These are phyloP conservation scores for Artibeus lituratus DNA, from an alignment of 2,797 vertebrate species.

Conservation along the genomic window DNA sequence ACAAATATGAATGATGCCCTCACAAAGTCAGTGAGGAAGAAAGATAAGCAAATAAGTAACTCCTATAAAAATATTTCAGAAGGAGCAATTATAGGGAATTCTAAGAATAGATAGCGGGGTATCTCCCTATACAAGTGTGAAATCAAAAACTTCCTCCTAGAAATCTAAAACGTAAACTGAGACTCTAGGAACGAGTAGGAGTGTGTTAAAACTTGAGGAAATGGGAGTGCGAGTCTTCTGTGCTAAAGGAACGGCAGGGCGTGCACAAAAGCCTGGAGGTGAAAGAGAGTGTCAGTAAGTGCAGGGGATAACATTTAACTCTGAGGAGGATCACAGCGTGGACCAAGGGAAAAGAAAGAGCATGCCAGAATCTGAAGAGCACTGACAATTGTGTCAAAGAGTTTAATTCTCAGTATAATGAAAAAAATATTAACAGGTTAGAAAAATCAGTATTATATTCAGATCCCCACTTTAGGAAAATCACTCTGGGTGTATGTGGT, in stretches of 20 bases:
- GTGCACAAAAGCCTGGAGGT: fast-evolving
- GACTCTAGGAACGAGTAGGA: not conserved
- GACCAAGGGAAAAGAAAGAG: not conserved
- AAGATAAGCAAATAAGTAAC: not conserved
- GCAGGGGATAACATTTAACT: not conserved
- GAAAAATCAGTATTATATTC: not conserved
- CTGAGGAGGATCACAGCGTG: not conserved
- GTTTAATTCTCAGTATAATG: not conserved
- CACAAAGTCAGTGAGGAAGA: not conserved
- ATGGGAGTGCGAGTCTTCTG: not conserved
- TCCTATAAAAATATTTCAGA: not conserved
- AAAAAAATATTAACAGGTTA: not conserved
- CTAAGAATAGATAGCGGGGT: not conserved
- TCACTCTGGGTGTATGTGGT: not conserved
- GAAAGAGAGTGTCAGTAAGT: not conserved
- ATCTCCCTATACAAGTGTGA: not conserved
- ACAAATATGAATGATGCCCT: not conserved
- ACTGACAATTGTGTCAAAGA: not conserved
- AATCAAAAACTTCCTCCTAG: not conserved
- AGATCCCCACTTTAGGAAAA: not conserved
- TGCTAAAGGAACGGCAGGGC: not conserved
- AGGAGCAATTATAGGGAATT: not conserved
- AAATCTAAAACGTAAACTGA: not conserved
- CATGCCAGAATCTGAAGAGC: not conserved
- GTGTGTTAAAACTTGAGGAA: not conserved